Evolutionary conservation across 1,140 invertebrate genomes (phyloP), one percentile per base, ranked within the genome.

Genomic region (Teleogryllus occipitalis): DNA sequence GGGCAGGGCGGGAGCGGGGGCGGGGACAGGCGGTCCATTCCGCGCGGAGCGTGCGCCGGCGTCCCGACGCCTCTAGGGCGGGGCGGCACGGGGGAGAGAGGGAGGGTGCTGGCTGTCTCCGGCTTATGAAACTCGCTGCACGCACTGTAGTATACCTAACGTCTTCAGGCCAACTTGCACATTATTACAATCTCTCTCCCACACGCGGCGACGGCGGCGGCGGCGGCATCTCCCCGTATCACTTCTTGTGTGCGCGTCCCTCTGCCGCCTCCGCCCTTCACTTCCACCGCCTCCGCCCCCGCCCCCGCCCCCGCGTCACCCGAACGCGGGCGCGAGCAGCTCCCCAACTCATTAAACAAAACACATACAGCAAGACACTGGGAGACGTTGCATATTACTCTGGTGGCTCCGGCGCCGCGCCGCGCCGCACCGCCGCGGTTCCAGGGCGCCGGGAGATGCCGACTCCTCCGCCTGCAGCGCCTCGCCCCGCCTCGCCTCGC

Each of bases 161-260:
- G 54, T 65, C 7, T 65, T 65, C 54, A 65, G 7, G 54, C 54
- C 54, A 65, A 65, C 54, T 65, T 65, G 54, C 54, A 65, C 54
- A 65, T 65, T 65, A 65, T 65, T 65, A 65, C 54, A 65, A 65
- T 65, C 54, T 65, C 54, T 65, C 54, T 65, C 54, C 54, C 54
- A 65, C 54, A 65, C 54, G 54, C 54, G 54, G 54, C 54, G 18
- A 18, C 54, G 54, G 10, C 49, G 10, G 10, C 54, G 54, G 10
- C 54, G 54, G 27, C 27, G 27, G 27, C 27, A 39, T 39, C 27
- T 39, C 27, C 5, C 54, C 54, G 54, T 65, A 65, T 65, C 54
- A 65, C 54, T 65, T 65, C 54, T 54, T 65, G 54, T 65, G 54
- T 65, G 54, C 18, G 18, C 18, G 54, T 18, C 10, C 18, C 54